Base-by-base conservation (phyloP, 23 tunicate species). In the Halocynthia aurantium region DNA sequence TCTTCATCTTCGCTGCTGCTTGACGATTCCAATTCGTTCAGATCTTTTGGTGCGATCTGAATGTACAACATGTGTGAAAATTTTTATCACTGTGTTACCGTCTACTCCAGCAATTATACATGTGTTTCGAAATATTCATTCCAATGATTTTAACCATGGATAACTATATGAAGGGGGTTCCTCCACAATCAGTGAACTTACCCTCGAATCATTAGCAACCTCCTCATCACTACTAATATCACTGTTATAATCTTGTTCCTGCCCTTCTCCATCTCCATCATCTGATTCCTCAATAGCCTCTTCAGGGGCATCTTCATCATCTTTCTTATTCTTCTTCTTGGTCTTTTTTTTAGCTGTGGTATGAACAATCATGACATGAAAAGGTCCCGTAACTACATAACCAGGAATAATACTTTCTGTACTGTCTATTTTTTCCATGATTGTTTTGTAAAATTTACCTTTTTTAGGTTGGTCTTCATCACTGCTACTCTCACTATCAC, bases 251-350 rank as follows among this genome's bases (percentile, higher is more conserved):
- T 73, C 86, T 49, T 88, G 70, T 76, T 93, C 98, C 51, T 75
- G 58, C 55, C 98, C 98, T 80, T 93, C 98, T 51, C 83, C 84
- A 51, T 93, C 98, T 22, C 98, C 98, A 71, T 93, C 98, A 81
- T 93, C 98, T 5, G 98, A 93, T 53, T 93, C 98, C 63, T 93
- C 98, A 61, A 84, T 7, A 8, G 86, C 98, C 74, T 87, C 98
- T 11, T 75, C 80, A 61, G 71, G 69, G 44, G 84, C 83, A 10
- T 93, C 87, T 7, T 82, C 80, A 20, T 76, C 62, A 8, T 74
- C 81, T 9, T 82, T 75, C 21, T 84, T 69, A 20, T 70, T 67
- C 61, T 60, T 58, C 56, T 71, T 61, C 54, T 73, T 75, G 52
- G 57, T 81, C 66, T 71, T 87, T 63, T 78, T 70, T 68, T 77